Conservation (phyloP, 2,113 vertebrate species). For the Leptobrachium leishanense region DNA sequence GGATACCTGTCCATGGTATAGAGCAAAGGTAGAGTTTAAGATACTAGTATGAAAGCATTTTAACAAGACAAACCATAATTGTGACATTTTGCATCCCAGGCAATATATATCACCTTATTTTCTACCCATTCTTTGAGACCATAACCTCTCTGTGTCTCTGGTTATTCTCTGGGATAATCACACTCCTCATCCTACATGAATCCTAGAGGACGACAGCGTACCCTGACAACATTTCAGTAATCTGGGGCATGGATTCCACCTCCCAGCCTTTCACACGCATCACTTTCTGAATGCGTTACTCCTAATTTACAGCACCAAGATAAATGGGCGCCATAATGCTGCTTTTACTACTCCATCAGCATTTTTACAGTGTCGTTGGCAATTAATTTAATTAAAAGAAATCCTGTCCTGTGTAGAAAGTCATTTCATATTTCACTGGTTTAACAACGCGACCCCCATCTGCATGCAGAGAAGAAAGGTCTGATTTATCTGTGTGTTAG, state of each 20-base stretch:
- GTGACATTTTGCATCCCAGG: too few species aligned
- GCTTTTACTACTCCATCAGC: constrained; percentile 73
- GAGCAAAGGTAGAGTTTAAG: too few species aligned
- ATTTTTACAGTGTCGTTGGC: constrained; percentile 70
- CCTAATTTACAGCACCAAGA: constrained; percentile 62
- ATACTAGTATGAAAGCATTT: too few species aligned
- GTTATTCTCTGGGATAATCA: not conserved
- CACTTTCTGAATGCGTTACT: constrained; percentile 53
- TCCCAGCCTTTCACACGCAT: constrained; percentile 18
- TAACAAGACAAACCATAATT: too few species aligned
- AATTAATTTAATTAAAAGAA: constrained; percentile 83
- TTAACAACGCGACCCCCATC: constrained; percentile 58
- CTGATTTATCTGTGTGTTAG: constrained; percentile 48
- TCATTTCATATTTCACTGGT: constrained; percentile 70
- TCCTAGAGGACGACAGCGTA: not conserved
- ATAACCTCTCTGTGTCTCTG: too few species aligned
- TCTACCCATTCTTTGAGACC: too few species aligned
- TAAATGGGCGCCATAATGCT: constrained; percentile 55
- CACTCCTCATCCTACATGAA: not conserved
- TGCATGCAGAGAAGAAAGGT: constrained; percentile 15
- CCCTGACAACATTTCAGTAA: not conserved
- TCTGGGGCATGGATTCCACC: not conserved
- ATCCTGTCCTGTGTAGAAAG: constrained; percentile 64
- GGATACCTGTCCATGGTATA: too few species aligned
- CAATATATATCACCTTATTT: too few species aligned